Percentiles rank a stretch among this genome's conserved stretches.
phyloP scores from a whole-genome alignment of 2,797 vertebrate genomes.

The Channallabes apus region DNA sequence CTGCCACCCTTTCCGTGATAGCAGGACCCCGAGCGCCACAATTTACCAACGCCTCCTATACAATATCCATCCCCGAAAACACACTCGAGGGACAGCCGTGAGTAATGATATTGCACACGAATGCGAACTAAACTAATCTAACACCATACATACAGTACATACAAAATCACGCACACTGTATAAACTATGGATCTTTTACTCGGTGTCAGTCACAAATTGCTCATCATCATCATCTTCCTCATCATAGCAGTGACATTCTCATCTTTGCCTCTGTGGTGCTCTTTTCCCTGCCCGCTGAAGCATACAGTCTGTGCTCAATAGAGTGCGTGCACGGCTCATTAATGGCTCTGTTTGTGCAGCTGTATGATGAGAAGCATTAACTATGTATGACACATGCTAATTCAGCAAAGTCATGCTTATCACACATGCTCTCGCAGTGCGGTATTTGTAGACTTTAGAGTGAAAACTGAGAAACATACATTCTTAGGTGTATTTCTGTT shows the following conservation, averaged over 20 bases:
- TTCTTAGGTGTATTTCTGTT: background rate
- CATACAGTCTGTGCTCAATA: conserved; percentile 25
- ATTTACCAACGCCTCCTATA: conserved; percentile 80
- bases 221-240: conserved; percentile 2
- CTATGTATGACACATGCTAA: conserved; percentile 29
- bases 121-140: conserved; percentile 37
- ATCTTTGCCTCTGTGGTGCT: conserved; percentile 4
- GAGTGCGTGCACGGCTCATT: conserved; percentile 48
- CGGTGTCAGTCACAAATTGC: conserved; percentile 33
- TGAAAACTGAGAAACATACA: conserved; percentile 15
- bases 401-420: conserved; percentile 26
- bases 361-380: conserved; percentile 38
- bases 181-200: conserved; percentile 35
- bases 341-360: conserved; percentile 38
- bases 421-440: conserved; percentile 7
- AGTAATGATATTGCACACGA: conserved; percentile 64
- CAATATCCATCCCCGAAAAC: conserved; percentile 78
- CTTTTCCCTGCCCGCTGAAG: conserved; percentile 23
- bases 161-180: background rate
- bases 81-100: conserved; percentile 75
- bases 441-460: conserved; percentile 2
- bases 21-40: conserved; percentile 80
- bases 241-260: conserved; percentile 22
- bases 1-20: conserved; percentile 78
- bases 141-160: background rate